These are phyloP conservation scores for Triops cancriformis DNA, from an alignment of 1,140 invertebrate species.

Conservation along the genomic window DNA sequence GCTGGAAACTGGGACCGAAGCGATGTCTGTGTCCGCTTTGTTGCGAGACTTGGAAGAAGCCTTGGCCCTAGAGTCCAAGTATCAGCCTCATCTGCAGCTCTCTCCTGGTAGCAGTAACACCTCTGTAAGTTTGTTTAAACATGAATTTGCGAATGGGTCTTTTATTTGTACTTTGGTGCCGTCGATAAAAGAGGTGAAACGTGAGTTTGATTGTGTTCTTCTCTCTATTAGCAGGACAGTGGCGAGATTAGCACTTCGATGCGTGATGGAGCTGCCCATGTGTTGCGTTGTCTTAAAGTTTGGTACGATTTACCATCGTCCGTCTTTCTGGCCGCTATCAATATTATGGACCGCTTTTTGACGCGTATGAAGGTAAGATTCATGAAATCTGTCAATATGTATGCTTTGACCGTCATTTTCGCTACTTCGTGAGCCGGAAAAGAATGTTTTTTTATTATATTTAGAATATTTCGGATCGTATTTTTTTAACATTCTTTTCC, in stretches of 20 bases:
- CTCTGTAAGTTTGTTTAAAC: conserved; percentile 36
- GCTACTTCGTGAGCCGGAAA: too few species aligned
- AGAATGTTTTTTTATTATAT: too few species aligned
- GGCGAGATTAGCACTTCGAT: conserved; percentile 59
- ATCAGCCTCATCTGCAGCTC: conserved; percentile 55
- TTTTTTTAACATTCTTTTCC: not conserved
- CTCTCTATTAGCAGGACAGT: conserved; percentile 41
- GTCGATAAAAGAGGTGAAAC: not conserved
- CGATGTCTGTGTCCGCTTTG: conserved; percentile 41
- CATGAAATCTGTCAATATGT: too few species aligned
- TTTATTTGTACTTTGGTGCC: not conserved
- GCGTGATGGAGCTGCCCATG: conserved; percentile 64
- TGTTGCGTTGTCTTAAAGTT: conserved; percentile 66
- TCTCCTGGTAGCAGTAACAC: conserved; percentile 37
- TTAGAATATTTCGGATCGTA: not conserved
- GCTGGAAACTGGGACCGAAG: not conserved
- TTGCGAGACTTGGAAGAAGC: conserved; percentile 57
- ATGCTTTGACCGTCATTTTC: too few species aligned
- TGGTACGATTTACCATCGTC: conserved; percentile 71
- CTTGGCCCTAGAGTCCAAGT: conserved; percentile 56
- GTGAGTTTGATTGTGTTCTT: conserved; percentile 14
- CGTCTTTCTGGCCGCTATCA: conserved; percentile 64
- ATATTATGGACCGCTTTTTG: conserved; percentile 63
- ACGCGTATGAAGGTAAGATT: conserved; percentile 58
- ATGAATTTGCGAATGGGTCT: too few species aligned